Conservation (phyloP, 2,113 vertebrate genomes). For the Cygnus buccinator region DNA sequence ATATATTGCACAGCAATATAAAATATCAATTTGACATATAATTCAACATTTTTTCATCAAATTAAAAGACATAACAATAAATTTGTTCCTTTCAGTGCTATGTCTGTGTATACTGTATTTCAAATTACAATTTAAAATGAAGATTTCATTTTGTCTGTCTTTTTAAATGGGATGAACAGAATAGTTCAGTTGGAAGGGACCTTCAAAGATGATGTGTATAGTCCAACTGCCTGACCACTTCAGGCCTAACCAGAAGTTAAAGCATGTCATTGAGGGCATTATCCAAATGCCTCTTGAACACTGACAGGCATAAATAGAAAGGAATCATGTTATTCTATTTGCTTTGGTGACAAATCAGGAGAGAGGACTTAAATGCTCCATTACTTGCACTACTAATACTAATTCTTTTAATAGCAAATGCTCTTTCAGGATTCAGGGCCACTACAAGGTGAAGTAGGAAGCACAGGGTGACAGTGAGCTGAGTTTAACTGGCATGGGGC, state of each 20-base stretch:
- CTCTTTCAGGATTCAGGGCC: not conserved
- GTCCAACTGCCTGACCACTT: not conserved
- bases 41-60: constrained; percentile 2
- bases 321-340: not conserved
- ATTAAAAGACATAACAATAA: not conserved
- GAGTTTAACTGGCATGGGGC: not conserved
- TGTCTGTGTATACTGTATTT: not conserved
- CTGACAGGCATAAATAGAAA: not conserved
- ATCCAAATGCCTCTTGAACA: not conserved
- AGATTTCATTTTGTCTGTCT: not conserved
- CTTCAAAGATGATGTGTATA: not conserved
- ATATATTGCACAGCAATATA: not conserved
- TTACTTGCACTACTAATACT: not conserved
- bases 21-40: not conserved
- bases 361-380: not conserved
- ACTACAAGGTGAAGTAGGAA: not conserved
- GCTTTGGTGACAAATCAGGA: not conserved
- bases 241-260: not conserved
- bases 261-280: not conserved
- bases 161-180: not conserved
- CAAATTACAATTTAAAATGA: not conserved
- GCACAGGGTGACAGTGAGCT: accelerated
- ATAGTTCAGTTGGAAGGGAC: not conserved
- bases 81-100: not conserved
- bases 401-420: not conserved